A percentile compares a stretch with the other conserved stretches of the same genome.
Evolutionary conservation across 2,888 invertebrate species (phyloP).

Genomic region (Oligia fasciuncula): DNA sequence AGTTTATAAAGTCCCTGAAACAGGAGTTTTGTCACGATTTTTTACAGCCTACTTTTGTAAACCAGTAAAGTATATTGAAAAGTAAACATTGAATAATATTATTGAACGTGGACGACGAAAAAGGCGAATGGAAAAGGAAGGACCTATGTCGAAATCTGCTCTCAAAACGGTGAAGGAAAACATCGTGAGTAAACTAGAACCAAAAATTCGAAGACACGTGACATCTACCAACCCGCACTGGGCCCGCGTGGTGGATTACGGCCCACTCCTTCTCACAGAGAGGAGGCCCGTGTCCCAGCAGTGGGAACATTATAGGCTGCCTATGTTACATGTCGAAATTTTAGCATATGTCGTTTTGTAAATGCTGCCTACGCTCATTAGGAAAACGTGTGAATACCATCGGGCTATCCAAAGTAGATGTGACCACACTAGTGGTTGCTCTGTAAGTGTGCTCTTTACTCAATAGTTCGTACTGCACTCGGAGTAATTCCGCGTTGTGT

Average conservation of each 20-base stretch:
- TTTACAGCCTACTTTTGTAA: conserved; percentile 21
- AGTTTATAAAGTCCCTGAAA: conserved; percentile 48
- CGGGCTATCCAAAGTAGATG: conserved; percentile 25
- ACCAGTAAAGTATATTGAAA: conserved; percentile 15
- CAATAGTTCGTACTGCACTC: conserved; percentile 12
- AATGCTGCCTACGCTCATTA: neutral
- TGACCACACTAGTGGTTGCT: conserved; percentile 11
- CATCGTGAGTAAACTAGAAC: too few relatives aligned
- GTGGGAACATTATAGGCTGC: too few relatives aligned
- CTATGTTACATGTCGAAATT: neutral
- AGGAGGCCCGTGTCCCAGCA: too few relatives aligned
- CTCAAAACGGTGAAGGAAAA: too few relatives aligned
- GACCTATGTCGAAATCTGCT: neutral
- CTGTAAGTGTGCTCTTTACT: conserved; percentile 20
- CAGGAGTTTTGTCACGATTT: conserved; percentile 44
- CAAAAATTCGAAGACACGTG: too few relatives aligned
- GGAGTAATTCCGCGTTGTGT: conserved; percentile 43
- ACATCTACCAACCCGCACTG: too few relatives aligned
- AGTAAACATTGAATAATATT: conserved; percentile 13
- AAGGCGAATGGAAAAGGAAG: neutral
- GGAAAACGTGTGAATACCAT: neutral
- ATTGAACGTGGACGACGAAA: neutral
- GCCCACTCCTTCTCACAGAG: too few relatives aligned
- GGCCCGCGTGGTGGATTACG: too few relatives aligned
- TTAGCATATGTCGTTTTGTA: neutral